A percentile compares a stretch with the other conserved stretches of the same genome.
phyloP scores from a whole-genome alignment of 1,140 invertebrate species.

The Macrostomum lignano region DNA sequence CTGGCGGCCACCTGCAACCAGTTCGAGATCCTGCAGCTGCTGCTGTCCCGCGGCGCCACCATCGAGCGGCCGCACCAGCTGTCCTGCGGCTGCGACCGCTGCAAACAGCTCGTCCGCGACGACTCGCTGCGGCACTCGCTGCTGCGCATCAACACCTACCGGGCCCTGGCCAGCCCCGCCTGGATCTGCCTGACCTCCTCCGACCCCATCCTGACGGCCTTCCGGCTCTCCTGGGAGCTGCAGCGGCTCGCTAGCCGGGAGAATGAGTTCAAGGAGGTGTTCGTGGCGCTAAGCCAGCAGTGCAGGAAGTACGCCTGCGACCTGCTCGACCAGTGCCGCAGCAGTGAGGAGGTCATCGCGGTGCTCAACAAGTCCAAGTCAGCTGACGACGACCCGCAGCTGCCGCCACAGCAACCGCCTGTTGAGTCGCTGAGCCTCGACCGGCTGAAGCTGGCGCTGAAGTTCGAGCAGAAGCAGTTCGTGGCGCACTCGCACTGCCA shows the following conservation, averaged over 20 bases:
- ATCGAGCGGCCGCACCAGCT: conserved; percentile 28
- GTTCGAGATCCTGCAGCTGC: conserved; percentile 32
- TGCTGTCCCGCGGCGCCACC: conserved; percentile 23
- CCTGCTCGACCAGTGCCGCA: conserved; percentile 56
- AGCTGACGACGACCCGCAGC: too few species aligned
- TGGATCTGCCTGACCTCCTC: conserved; percentile 14
- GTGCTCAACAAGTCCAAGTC: conserved; percentile 49
- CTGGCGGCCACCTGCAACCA: conserved; percentile 32
- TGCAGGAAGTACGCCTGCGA: conserved; percentile 56
- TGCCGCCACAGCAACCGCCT: too few species aligned
- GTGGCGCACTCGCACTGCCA: conserved; percentile 93
- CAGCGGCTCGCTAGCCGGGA: conserved; percentile 12
- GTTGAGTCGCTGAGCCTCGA: too few species aligned
- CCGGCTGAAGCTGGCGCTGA: conserved; percentile 15
- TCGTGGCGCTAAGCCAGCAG: conserved; percentile 34
- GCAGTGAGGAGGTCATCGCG: conserved; percentile 55
- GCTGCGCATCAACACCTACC: conserved; percentile 55
- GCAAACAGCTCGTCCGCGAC: conserved; percentile 19
- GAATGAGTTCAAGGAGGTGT: conserved; percentile 15
- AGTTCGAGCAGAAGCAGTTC: conserved; percentile 35
- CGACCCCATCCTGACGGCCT: conserved; percentile 22
- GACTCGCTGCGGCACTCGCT: conserved; percentile 48
- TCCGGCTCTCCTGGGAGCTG: conserved; percentile 16
- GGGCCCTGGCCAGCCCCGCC: conserved; percentile 63
- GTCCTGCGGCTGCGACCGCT: conserved; percentile 28